phyloP scores from a whole-genome alignment of 2,113 vertebrate genomes.

The Protomyctophum bolini region DNA sequence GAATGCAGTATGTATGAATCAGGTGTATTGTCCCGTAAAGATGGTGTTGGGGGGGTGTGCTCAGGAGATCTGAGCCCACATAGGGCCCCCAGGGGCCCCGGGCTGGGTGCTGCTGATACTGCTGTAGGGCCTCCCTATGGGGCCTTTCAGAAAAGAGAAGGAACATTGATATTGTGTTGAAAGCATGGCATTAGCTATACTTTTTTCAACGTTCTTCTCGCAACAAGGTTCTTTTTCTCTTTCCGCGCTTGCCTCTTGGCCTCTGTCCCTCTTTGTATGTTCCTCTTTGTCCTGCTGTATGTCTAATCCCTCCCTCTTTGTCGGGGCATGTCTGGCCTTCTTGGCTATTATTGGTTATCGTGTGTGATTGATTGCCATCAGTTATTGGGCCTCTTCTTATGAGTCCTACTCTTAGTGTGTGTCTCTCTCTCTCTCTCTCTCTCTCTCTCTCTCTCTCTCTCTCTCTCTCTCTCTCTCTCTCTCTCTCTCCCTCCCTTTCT shows the following conservation, averaged over 20 bases:
- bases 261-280: not conserved
- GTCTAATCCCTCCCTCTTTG: not conserved
- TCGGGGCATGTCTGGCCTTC: constrained; percentile 10
- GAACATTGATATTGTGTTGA: constrained; percentile 45
- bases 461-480: not conserved
- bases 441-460: constrained; percentile 15
- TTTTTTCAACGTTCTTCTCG: constrained; percentile 11
- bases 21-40: constrained; percentile 61
- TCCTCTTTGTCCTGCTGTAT: constrained; percentile 1
- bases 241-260: not conserved
- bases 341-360: constrained; percentile 20
- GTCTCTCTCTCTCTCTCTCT: constrained; percentile 18
- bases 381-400: constrained; percentile 1
- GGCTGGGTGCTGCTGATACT: constrained; percentile 32
- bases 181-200: constrained; percentile 28
- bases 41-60: constrained; percentile 29
- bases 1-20: constrained; percentile 68
- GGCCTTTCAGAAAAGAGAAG: constrained; percentile 19
- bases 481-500: not conserved
- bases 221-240: constrained; percentile 12
- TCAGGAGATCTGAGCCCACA: constrained; percentile 50
- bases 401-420: not conserved
- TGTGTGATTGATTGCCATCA: constrained; percentile 19
- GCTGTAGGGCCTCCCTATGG: constrained; percentile 22
- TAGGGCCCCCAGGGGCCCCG: constrained; percentile 34